Conservation (phyloP, 2,888 invertebrate genomes). For the Drosophila putrida region DNA sequence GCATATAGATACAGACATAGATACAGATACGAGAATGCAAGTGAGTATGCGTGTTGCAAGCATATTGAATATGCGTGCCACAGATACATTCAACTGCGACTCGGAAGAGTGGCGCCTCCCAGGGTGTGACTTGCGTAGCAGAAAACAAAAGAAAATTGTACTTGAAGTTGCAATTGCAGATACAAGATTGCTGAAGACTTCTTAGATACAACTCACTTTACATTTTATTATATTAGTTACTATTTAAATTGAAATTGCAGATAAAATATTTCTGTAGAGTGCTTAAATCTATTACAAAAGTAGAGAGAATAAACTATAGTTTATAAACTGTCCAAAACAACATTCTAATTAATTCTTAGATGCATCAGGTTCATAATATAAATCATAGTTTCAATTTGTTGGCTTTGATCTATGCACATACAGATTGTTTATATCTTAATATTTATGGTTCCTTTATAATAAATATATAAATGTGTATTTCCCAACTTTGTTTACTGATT, state of each 20-base stretch:
- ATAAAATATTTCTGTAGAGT: not conserved
- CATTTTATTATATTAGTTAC: too few relatives aligned
- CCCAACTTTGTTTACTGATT: constrained; percentile 7
- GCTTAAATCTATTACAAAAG: constrained; percentile 1
- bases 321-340: not conserved
- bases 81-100: not conserved
- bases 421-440: not conserved
- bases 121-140: not conserved
- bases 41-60: constrained; percentile 11
- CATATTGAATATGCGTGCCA: constrained; percentile 3
- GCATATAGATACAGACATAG: constrained; percentile 9
- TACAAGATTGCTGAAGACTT: not conserved
- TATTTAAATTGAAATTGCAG: not conserved
- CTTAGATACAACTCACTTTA: too few relatives aligned
- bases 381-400: constrained; percentile 19
- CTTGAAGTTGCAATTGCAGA: not conserved
- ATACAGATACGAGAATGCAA: too few relatives aligned
- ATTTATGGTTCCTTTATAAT: constrained; percentile 7
- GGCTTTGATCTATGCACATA: not conserved
- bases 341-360: constrained; percentile 10
- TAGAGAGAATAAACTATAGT: not conserved
- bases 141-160: not conserved
- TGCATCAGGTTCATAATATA: not conserved
- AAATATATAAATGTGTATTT: constrained; percentile 1
- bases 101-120: constrained; percentile 7